Conservation (phyloP, 2,888 invertebrate species). For the Lysandra coridon region DNA sequence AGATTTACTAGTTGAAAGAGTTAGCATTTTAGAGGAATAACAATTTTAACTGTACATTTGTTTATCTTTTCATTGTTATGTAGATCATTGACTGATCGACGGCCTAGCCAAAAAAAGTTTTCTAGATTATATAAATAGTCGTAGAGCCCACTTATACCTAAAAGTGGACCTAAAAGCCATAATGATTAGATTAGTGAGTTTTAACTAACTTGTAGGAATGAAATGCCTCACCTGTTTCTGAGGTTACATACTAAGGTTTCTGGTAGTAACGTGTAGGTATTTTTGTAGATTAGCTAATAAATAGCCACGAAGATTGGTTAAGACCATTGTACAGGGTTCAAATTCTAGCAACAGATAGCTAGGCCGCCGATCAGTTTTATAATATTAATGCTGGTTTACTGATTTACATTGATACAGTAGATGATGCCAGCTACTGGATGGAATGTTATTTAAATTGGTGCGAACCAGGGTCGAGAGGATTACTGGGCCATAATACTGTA, state of each 20-base stretch:
- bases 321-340: neutral
- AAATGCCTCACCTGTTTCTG: no score
- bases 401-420: neutral
- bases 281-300: neutral
- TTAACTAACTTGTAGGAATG: no score
- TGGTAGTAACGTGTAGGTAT: neutral
- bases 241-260: neutral
- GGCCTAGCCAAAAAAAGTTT: neutral
- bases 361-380: slow-evolving; percentile 1
- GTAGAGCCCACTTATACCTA: neutral
- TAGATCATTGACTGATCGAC: slow-evolving; percentile 11
- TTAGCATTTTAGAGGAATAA: slow-evolving; percentile 15
- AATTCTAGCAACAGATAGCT: neutral
- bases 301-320: neutral
- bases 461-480: neutral
- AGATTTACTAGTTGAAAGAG: neutral
- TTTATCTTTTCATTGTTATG: slow-evolving; percentile 9
- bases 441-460: neutral
- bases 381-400: neutral
- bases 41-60: slow-evolving; percentile 23
- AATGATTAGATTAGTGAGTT: no score
- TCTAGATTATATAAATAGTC: neutral
- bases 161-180: neutral
- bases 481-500: neutral
- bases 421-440: neutral